phyloP scores from a whole-genome alignment of 1,140 invertebrate genomes.

The Drosophila arawakana region DNA sequence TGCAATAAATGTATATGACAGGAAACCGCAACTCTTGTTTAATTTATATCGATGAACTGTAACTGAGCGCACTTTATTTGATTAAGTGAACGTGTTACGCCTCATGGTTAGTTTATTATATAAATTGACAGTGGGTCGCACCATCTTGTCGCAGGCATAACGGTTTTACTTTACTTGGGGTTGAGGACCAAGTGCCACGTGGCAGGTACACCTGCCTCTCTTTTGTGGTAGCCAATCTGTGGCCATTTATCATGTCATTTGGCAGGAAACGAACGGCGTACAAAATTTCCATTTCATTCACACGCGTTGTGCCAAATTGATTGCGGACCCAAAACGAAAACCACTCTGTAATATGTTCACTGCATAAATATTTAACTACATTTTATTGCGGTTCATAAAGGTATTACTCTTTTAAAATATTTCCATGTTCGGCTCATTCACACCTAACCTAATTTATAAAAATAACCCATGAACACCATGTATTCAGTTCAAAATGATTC shows the following conservation, averaged over 20 bases:
- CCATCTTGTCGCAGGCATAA: conserved; percentile 8
- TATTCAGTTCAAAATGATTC: no score
- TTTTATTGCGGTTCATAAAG: conserved; percentile 30
- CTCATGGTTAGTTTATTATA: conserved; percentile 48
- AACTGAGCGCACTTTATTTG: conserved; percentile 56
- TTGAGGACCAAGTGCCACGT: conserved; percentile 55
- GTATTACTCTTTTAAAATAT: conserved; percentile 34
- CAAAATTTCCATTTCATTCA: conserved; percentile 65
- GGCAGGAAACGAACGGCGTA: conserved; percentile 5
- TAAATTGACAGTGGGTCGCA: conserved; percentile 23
- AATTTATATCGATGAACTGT: conserved; percentile 39
- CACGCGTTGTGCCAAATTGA: conserved; percentile 56
- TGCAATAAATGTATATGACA: conserved; percentile 25
- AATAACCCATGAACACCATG: no score
- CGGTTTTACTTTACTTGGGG: conserved; percentile 45
- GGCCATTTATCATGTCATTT: conserved; percentile 66
- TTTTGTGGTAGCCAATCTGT: conserved; percentile 34
- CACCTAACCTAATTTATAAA: no score
- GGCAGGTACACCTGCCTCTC: conserved; percentile 57
- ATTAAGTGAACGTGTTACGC: conserved; percentile 27
- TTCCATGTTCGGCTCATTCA: not conserved
- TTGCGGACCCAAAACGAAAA: conserved; percentile 49
- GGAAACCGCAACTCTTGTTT: conserved; percentile 47
- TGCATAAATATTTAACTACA: conserved; percentile 56
- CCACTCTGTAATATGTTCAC: conserved; percentile 22